Percentiles rank a stretch among this genome's conserved stretches.
Conservation (phyloP, 2,797 vertebrate species). For the Rousettus madagascariensis region DNA sequence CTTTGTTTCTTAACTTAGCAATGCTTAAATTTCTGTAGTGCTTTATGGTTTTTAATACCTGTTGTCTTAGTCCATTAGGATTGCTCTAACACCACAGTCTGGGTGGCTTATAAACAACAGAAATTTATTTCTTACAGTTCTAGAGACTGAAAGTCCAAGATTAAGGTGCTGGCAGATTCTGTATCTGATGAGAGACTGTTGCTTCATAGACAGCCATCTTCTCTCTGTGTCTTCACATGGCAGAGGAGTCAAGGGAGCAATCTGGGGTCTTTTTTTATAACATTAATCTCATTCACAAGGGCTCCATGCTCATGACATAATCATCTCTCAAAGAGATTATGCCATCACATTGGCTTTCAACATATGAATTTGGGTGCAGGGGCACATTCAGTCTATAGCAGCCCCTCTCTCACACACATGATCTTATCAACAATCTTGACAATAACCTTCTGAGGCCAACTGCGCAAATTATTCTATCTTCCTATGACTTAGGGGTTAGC, state of each 20-base stretch:
- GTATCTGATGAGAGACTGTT: neutral
- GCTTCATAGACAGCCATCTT: neutral
- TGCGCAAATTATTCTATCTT: neutral
- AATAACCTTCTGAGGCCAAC: neutral
- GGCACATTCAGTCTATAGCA: neutral
- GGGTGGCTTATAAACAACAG: neutral
- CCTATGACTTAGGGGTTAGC: neutral
- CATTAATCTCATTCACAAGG: neutral
- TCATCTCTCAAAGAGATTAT: neutral
- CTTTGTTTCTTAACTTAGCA: conserved; percentile 11
- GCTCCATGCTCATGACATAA: neutral
- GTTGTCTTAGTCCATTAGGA: neutral
- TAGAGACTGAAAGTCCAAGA: neutral
- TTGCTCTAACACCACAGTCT: neutral
- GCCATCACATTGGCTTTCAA: neutral
- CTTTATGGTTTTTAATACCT: neutral
- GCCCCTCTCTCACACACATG: neutral
- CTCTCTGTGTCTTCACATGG: neutral
- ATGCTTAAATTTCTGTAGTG: neutral
- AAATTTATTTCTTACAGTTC: neutral
- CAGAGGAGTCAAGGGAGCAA: neutral
- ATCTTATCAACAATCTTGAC: neutral
- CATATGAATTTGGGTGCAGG: neutral
- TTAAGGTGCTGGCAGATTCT: neutral
- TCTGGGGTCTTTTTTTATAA: neutral